Evolutionary conservation across 2,113 vertebrate species (phyloP).

Genomic region (Apteryx mantelli): DNA sequence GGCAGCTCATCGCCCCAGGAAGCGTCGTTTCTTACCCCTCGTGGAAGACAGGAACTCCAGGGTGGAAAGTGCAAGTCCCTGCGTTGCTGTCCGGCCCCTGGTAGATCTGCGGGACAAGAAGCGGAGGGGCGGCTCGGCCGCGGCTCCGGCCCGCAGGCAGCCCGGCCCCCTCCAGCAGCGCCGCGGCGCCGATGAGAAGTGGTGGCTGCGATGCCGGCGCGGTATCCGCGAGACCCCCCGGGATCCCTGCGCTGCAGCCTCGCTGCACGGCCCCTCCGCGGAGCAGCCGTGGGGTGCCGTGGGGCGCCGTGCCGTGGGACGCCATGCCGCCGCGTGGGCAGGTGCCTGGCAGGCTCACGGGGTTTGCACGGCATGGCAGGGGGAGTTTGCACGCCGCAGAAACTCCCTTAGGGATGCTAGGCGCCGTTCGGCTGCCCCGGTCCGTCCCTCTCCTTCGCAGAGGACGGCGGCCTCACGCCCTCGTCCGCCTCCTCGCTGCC

Average conservation of each 20-base stretch:
- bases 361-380: not conserved
- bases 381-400: not conserved
- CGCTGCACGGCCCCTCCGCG: too few species aligned
- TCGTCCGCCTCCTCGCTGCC: not conserved
- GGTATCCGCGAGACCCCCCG: too few species aligned
- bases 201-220: too few species aligned
- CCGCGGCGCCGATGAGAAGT: too few species aligned
- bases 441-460: not conserved
- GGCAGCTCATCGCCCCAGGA: not conserved
- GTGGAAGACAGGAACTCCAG: slow-evolving; percentile 91
- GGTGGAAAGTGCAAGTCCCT: slow-evolving; percentile 87
- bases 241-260: too few species aligned
- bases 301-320: too few species aligned
- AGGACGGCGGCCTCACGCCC: not conserved
- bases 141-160: not conserved
- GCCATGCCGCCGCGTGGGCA: too few species aligned
- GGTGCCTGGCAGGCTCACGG: too few species aligned
- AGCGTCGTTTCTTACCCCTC: slow-evolving; percentile 86
- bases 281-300: too few species aligned
- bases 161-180: not conserved
- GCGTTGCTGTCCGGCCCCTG: slow-evolving; percentile 80
- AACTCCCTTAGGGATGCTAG: not conserved
- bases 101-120: slow-evolving; percentile 79
- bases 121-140: not conserved
- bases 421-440: not conserved